Evolutionary conservation across 2,797 vertebrate genomes (phyloP), one percentile per base, ranked within the genome.

Genomic region (Limosa lapponica): DNA sequence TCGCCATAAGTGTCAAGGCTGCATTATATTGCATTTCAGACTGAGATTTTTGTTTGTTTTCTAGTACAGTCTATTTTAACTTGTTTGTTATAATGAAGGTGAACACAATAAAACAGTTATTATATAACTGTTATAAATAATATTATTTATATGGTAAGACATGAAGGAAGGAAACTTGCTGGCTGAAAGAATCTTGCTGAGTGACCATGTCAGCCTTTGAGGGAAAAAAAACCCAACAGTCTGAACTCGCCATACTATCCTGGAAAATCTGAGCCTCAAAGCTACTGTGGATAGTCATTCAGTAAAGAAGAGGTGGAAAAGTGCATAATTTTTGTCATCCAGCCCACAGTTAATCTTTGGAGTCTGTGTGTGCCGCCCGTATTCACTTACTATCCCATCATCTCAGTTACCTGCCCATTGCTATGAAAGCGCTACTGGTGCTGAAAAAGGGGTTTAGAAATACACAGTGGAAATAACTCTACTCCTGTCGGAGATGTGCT

Each of bases 51-150:
- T 89, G 49, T 72, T 92, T 84, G 25, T 87, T 79, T 94, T 87
- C 44, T 91, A 62, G 39, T 46, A 34, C 28, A 67, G 25, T 10
- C 64, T 77, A 15, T 85, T 95, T 94, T 80, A 80, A 59, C 32
- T 77, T 92, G 37, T 70, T 92, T 91, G n/a, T 83, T 83, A 11
- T 80, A 85, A 28, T 77, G 72, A 92, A 77, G 16, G 20, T 81
- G 34, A 93, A 73, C 32, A 95, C 28, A 85, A 43, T 79, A 58
- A 54, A 90, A 44, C 10, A 34, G 30, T 25, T 71, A 54, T 52
- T 92, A 64, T 62, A 62, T 41, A 91, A 92, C 62, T 58, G 16
- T 64, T 95, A 89, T 85, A 92, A 92, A 87, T 87, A 73, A 67
- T 55, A 52, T 34, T 94, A 80, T 85, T 96, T 95, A 41, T 49